Conservation (phyloP, 2,888 invertebrate species). For the Palloptera scutellata region DNA sequence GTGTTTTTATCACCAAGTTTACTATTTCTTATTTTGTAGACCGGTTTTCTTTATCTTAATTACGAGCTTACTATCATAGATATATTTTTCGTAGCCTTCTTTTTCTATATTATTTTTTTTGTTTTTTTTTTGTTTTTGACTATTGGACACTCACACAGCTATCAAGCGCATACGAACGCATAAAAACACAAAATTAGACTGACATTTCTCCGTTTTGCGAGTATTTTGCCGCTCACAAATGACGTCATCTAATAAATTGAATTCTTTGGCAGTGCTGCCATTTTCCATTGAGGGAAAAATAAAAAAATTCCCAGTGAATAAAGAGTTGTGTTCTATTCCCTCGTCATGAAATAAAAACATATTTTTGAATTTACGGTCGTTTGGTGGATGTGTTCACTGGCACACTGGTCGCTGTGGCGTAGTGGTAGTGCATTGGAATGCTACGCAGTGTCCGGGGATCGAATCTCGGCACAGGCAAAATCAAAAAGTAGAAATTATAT, state of each 20-base stretch:
- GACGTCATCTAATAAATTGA: constrained; percentile 23
- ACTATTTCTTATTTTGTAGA: neutral
- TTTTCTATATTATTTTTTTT: constrained; percentile 12
- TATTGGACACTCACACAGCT: constrained; percentile 20
- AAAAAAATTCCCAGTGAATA: too few relatives aligned
- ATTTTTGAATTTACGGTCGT: too few relatives aligned
- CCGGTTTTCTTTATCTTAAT: constrained; percentile 14
- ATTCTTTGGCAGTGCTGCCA: constrained; percentile 5
- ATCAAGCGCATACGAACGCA: constrained; percentile 13
- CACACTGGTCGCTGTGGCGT: too few relatives aligned
- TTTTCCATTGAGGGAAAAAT: neutral
- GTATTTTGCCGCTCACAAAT: constrained; percentile 10
- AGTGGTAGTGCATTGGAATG: too few relatives aligned
- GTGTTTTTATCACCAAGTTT: too few relatives aligned
- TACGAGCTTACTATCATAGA: constrained; percentile 11
- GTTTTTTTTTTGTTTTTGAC: constrained; percentile 18
- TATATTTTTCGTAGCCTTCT: constrained; percentile 11
- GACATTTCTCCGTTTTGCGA: constrained; percentile 12
- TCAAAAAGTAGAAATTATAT: too few relatives aligned
- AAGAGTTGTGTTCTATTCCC: too few relatives aligned
- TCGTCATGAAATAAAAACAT: too few relatives aligned
- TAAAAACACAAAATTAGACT: constrained; percentile 11
- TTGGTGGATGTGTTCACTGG: too few relatives aligned
- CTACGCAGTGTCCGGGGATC: too few relatives aligned
- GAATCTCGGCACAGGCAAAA: too few relatives aligned